These are phyloP conservation scores for Adrianichthys oophorus DNA, from an alignment of 2,797 vertebrate species.

Conservation along the genomic window DNA sequence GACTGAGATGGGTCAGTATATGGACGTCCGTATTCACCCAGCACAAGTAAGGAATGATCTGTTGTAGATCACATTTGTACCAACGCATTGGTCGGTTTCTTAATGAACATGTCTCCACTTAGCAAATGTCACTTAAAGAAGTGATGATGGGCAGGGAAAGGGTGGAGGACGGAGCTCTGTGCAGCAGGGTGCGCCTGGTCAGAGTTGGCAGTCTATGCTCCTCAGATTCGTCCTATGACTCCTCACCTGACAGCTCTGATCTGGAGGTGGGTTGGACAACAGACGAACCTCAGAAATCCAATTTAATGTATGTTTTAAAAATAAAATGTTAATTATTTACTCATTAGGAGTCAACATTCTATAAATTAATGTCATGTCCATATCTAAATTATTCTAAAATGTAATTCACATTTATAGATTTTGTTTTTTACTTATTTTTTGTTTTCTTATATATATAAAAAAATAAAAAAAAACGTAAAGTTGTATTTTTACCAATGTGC, in stretches of 20 bases:
- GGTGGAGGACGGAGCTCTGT: slow-evolving; percentile 15
- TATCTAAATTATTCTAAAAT: too few species aligned
- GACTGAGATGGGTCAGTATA: slow-evolving; percentile 74
- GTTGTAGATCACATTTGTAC: background rate
- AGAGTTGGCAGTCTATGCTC: slow-evolving; percentile 66
- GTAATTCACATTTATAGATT: too few species aligned
- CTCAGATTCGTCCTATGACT: slow-evolving; percentile 74
- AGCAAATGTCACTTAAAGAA: slow-evolving; percentile 66
- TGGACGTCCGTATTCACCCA: slow-evolving; percentile 78
- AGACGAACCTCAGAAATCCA: too few species aligned
- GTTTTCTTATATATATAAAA: background rate
- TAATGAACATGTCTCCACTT: background rate
- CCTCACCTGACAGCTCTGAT: slow-evolving; percentile 78
- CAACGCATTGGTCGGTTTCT: background rate
- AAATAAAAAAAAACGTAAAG: background rate
- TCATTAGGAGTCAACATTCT: too few species aligned
- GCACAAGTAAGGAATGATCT: slow-evolving; percentile 67
- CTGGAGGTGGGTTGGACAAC: slow-evolving; percentile 77
- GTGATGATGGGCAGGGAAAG: slow-evolving; percentile 64
- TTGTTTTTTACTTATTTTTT: background rate
- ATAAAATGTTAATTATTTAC: too few species aligned
- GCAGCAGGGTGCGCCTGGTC: slow-evolving; percentile 56
- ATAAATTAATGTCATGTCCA: too few species aligned
- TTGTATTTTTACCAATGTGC: slow-evolving; percentile 16
- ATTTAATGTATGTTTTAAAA: too few species aligned